These are phyloP conservation scores for Cephalopholis sonnerati DNA, from an alignment of 2,113 vertebrate genomes.

Conservation along the genomic window DNA sequence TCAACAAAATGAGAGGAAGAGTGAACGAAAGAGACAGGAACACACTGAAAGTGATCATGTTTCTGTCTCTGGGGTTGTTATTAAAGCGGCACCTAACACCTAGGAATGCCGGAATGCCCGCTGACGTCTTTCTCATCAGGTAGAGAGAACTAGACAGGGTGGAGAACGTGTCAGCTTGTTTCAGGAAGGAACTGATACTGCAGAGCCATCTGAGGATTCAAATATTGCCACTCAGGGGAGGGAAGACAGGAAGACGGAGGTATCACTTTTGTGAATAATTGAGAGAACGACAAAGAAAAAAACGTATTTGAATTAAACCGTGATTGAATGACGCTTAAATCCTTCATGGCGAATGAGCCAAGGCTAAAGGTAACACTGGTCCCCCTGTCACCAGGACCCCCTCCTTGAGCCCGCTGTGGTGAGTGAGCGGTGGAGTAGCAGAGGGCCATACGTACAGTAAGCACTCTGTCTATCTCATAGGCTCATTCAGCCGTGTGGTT, in stretches of 20 bases:
- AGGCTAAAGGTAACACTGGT: conserved; percentile 66
- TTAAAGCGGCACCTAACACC: conserved; percentile 73
- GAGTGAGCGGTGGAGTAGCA: conserved; percentile 69
- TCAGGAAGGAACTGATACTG: conserved; percentile 69
- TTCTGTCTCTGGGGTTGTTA: conserved; percentile 82
- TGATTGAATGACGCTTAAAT: conserved; percentile 42
- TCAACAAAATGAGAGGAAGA: conserved; percentile 26
- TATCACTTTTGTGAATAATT: conserved; percentile 34
- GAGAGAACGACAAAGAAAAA: conserved; percentile 28
- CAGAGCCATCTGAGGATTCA: conserved; percentile 65
- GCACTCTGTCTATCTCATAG: conserved; percentile 77
- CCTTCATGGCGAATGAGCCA: conserved; percentile 30
- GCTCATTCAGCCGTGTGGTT: conserved; percentile 78
- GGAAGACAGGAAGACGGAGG: conserved; percentile 27
- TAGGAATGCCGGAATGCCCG: conserved; percentile 84
- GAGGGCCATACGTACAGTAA: conserved; percentile 68
- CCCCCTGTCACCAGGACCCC: conserved; percentile 68
- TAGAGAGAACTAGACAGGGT: conserved; percentile 18
- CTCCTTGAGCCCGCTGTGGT: conserved; percentile 62
- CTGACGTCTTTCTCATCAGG: conserved; percentile 75
- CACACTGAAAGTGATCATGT: conserved; percentile 35
- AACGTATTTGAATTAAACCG: conserved; percentile 11
- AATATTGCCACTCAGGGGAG: conserved; percentile 43
- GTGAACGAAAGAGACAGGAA: conserved; percentile 43
- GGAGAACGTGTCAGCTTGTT: conserved; percentile 50